Evolutionary conservation across 2,113 vertebrate species (phyloP).

Genomic region (Puma concolor): DNA sequence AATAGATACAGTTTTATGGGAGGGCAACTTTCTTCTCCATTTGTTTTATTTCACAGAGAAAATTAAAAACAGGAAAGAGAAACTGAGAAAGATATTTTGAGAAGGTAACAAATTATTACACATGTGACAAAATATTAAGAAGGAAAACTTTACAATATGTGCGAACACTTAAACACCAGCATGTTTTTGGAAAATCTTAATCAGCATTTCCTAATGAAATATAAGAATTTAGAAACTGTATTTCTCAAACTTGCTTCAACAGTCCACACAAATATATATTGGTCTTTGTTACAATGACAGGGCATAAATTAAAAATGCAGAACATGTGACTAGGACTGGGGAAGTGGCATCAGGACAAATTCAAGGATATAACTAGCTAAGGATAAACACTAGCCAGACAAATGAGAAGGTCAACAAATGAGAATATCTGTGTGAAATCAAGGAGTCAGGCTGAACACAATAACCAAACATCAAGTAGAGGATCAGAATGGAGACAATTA

Average conservation of each 20-base stretch:
- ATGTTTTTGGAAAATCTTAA: slow-evolving; percentile 16
- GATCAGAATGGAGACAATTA: not conserved
- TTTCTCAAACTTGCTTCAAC: slow-evolving; percentile 24
- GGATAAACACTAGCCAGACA: not conserved
- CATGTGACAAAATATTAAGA: slow-evolving; percentile 22
- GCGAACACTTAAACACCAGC: not conserved
- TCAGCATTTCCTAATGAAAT: not conserved
- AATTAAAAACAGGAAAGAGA: not conserved
- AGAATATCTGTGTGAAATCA: not conserved
- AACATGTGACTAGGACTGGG: not conserved
- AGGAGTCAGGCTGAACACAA: not conserved
- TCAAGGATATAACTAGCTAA: slow-evolving; percentile 54
- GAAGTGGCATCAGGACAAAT: slow-evolving; percentile 20
- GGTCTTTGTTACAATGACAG: not conserved
- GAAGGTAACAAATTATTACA: not conserved
- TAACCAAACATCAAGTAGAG: not conserved
- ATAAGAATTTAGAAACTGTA: not conserved
- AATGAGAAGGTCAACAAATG: not conserved
- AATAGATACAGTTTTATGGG: not conserved
- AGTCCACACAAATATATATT: not conserved
- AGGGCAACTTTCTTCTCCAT: not conserved
- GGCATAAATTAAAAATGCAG: slow-evolving; percentile 40
- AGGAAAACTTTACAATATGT: not conserved
- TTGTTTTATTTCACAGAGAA: slow-evolving; percentile 25
- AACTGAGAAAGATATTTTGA: not conserved